Evolutionary conservation across 2,113 vertebrate species (phyloP).

Genomic region (Malurus elegans): DNA sequence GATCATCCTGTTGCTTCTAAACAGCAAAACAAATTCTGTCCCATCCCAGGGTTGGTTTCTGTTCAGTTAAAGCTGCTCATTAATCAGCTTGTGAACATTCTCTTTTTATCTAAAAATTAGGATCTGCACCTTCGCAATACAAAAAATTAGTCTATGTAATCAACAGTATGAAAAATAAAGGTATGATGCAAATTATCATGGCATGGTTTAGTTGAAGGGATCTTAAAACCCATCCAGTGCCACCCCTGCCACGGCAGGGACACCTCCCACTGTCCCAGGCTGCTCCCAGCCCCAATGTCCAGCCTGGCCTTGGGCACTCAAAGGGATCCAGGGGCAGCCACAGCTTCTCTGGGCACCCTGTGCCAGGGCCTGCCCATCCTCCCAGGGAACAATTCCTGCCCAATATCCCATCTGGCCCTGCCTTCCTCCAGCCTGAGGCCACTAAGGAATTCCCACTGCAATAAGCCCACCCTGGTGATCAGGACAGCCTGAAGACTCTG

Average conservation of each 20-base stretch:
- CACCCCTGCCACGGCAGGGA: background rate
- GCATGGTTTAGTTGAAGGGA: background rate
- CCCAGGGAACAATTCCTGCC: background rate
- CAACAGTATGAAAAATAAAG: background rate
- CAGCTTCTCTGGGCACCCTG: background rate
- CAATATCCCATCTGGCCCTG: rapidly evolving
- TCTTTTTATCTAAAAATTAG: background rate
- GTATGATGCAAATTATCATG: background rate
- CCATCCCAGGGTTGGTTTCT: background rate
- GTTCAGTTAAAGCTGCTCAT: background rate
- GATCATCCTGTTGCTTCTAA: background rate
- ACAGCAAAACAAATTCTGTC: background rate
- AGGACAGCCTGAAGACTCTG: background rate
- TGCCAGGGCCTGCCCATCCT: background rate
- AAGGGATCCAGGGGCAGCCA: background rate
- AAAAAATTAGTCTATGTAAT: background rate
- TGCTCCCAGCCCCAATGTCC: background rate
- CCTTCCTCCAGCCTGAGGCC: background rate
- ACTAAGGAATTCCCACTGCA: background rate
- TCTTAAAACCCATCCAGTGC: rapidly evolving
- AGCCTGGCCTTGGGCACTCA: background rate
- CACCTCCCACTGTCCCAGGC: background rate
- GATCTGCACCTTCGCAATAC: background rate
- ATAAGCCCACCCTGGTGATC: background rate
- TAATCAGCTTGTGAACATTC: background rate